Conservation (phyloP, 2,888 invertebrate species). For the Clunio marinus region DNA sequence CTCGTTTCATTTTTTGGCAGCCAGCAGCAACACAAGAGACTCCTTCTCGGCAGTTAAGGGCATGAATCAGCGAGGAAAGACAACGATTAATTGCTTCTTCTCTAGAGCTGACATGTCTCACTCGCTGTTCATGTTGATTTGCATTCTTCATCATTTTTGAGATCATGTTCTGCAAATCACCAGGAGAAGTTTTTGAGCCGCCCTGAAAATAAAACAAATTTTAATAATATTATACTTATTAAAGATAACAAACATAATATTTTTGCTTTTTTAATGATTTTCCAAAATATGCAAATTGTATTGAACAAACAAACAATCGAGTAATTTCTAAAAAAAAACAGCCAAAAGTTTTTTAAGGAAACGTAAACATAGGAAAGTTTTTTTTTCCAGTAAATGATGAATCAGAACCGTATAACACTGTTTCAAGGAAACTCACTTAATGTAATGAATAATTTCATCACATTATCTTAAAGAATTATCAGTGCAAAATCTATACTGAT, state of each 20-base stretch:
- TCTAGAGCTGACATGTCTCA: conserved; percentile 17
- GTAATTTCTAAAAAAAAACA: no score
- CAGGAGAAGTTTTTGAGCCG: conserved; percentile 18
- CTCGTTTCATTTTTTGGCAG: conserved; percentile 29
- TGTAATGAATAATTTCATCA: conserved; percentile 1
- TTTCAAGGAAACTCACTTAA: no score
- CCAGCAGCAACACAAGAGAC: conserved; percentile 18
- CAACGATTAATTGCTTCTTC: conserved; percentile 36
- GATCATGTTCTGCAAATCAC: conserved; percentile 19
- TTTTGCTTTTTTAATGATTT: background rate
- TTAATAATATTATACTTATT: no score
- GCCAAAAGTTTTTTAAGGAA: no score
- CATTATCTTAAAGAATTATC: background rate
- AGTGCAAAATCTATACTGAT: background rate
- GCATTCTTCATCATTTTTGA: conserved; percentile 33
- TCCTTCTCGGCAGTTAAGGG: conserved; percentile 33
- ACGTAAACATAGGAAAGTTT: background rate
- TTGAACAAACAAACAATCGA: no score
- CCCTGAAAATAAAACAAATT: no score
- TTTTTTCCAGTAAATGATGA: background rate
- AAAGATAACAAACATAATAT: background rate
- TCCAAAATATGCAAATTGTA: no score
- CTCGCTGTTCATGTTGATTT: conserved; percentile 25
- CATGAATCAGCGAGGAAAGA: conserved; percentile 25
- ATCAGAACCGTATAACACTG: background rate